phyloP scores from a whole-genome alignment of 1,140 invertebrate genomes.

The Aphelenchoides avenae region DNA sequence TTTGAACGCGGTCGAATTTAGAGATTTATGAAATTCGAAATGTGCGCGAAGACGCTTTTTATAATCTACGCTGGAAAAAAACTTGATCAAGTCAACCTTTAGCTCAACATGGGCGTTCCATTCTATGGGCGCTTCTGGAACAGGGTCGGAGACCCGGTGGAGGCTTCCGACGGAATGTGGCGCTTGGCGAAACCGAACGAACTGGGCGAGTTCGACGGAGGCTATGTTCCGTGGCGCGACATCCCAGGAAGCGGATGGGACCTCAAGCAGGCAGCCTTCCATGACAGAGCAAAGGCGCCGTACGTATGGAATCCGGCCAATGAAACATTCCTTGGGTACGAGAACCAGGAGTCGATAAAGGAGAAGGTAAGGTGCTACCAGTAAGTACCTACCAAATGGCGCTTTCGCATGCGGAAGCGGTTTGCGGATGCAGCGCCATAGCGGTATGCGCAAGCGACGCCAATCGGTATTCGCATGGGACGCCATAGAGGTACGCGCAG shows the following conservation, averaged over 20 bases:
- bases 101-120: constrained; percentile 54
- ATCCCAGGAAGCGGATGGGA: constrained; percentile 18
- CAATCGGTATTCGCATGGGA: too few species aligned
- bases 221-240: constrained; percentile 45
- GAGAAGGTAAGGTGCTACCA: constrained; percentile 48
- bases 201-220: constrained; percentile 41
- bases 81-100: too few species aligned
- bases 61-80: too few species aligned
- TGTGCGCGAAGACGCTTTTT: too few species aligned
- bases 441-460: too few species aligned
- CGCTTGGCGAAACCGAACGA: constrained; percentile 28
- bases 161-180: constrained; percentile 54
- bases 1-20: too few species aligned
- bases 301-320: constrained; percentile 36
- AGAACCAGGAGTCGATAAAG: constrained; percentile 35
- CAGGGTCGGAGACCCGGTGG: constrained; percentile 53
- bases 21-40: too few species aligned
- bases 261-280: constrained; percentile 25
- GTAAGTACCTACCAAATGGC: too few species aligned
- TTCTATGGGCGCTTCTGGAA: constrained; percentile 59
- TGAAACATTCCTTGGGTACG: constrained; percentile 41
- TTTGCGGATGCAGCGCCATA: too few species aligned
- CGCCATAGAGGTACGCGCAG: too few species aligned
- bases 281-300: constrained; percentile 34
- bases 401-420: too few species aligned